Evolutionary conservation across 2,113 vertebrate species (phyloP).

Genomic region (Campylorhamphus procurvoides): DNA sequence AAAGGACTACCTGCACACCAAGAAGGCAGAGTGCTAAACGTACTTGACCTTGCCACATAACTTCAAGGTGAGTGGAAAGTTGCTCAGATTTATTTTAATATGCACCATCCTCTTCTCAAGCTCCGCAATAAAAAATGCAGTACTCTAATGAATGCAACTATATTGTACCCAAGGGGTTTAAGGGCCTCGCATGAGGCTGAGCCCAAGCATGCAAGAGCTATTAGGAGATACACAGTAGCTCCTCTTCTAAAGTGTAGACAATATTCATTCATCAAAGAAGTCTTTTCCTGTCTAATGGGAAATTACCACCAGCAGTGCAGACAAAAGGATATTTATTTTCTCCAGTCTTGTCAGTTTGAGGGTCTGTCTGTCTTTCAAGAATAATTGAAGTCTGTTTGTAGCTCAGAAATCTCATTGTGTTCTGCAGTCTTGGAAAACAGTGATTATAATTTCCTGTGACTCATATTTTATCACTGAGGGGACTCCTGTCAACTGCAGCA

Average conservation of each 20-base stretch:
- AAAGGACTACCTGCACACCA: background rate
- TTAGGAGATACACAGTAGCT: constrained; percentile 46
- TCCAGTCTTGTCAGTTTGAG: background rate
- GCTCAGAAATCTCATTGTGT: constrained; percentile 50
- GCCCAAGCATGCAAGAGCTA: constrained; percentile 4
- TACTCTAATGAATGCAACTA: background rate
- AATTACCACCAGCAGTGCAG: constrained; percentile 49
- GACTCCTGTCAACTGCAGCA: background rate
- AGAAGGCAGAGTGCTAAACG: background rate
- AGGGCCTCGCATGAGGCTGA: background rate
- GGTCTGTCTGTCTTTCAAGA: constrained; percentile 44
- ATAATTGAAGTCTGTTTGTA: constrained; percentile 53
- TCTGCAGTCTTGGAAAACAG: constrained; percentile 4
- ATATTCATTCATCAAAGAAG: constrained; percentile 51
- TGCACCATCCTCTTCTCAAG: background rate
- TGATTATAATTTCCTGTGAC: constrained; percentile 48
- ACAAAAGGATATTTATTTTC: constrained; percentile 63
- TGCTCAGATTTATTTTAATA: background rate
- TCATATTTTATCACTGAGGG: constrained; percentile 10
- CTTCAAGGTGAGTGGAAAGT: constrained; percentile 45
- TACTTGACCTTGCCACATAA: background rate
- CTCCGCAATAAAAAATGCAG: background rate
- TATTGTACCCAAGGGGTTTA: background rate
- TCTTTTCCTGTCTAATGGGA: constrained; percentile 56
- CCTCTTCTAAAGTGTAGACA: constrained; percentile 36